Evolutionary conservation across 2,113 vertebrate genomes (phyloP), one percentile per base, ranked within the genome.

Genomic region (Crotalus viridis): DNA sequence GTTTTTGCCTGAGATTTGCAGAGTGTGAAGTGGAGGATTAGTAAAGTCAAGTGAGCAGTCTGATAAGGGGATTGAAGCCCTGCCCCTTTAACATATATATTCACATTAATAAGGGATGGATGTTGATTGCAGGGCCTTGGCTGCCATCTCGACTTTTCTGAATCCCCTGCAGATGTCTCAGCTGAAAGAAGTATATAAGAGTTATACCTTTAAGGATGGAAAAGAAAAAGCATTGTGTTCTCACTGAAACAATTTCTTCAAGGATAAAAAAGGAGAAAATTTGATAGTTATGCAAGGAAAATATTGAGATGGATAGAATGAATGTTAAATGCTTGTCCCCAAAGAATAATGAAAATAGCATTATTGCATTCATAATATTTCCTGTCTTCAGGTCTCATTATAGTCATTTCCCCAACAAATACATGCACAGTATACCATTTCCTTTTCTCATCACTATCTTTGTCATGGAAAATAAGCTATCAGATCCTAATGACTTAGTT

Each of bases 321-420:
- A 92, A 61, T 26, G n/a, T 59, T 92, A 94, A 95, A 93, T 94
- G 93, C 94, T 89, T 93, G 0, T 95, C 89, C 95, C 90, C 39
- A 92, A 89, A 90, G 89, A 90, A 51, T 93, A 94, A 93, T 94
- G 61, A 96, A 90, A 94, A 94, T 51, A 93, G 92, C 43, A 39
- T 39, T 39, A 39, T 87, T 92, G 91, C 91, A 95, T 95, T 95
- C 94, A 22, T 94, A 95, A 95, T 93, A 95, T 96, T 96, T 96
- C 93, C 94, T 69, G 56, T 91, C 92, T 61, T 96, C 91, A 93
- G 88, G 94, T 95, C 97, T 96, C 93, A 94, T 95, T 94, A 94
- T 90, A 93, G 90, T 95, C 93, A 96, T 96, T 95, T 96, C 95
- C 88, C 93, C 92, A 88, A 91, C 94, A 93, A 97, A 95, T 94